phyloP scores from a whole-genome alignment of 1,140 invertebrate species.

The Acromyrmex heyeri region DNA sequence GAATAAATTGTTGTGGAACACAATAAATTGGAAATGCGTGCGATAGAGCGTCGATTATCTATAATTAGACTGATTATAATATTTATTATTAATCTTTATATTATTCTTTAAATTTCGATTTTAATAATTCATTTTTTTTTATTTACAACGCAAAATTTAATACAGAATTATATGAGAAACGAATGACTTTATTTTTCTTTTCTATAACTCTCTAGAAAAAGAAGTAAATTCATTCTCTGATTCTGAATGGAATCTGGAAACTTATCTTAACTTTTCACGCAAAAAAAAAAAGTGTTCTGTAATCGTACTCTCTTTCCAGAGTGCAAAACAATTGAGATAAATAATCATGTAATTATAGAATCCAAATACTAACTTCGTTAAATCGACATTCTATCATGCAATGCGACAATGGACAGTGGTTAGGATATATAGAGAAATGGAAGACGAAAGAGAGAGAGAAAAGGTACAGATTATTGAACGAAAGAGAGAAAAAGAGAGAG shows the following conservation, averaged over 20 bases:
- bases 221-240: background rate
- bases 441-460: background rate
- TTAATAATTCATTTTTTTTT: background rate
- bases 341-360: background rate
- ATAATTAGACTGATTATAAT: background rate
- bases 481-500: background rate
- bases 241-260: background rate
- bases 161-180: background rate
- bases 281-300: background rate
- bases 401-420: background rate
- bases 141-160: background rate
- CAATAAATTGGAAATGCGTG: background rate
- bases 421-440: background rate
- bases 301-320: background rate
- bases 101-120: conserved; percentile 3
- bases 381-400: conserved; percentile 39
- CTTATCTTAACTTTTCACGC: background rate
- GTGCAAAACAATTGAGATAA: background rate
- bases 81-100: background rate
- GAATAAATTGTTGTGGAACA: background rate
- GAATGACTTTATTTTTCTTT: background rate
- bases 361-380: background rate
- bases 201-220: background rate
- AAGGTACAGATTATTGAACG: conserved; percentile 8
- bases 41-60: background rate